Conservation (phyloP, 1,140 invertebrate genomes). For the Diabrotica virgifera region DNA sequence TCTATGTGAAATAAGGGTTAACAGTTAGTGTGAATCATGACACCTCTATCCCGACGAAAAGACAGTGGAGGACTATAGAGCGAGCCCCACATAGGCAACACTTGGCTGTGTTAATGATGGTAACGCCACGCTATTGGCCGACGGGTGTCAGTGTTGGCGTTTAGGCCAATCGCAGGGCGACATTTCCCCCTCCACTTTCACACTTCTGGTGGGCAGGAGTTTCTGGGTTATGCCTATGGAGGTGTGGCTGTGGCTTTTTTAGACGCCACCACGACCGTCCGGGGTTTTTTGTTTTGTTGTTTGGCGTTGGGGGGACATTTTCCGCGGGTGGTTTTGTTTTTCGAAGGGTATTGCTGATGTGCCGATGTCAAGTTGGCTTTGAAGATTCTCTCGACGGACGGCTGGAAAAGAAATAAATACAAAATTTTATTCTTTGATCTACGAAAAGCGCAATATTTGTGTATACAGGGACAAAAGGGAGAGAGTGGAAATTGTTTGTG, state of each 20-base stretch:
- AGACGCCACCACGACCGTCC: constrained; percentile 29
- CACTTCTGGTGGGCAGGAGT: constrained; percentile 46
- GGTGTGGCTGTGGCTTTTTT: constrained; percentile 43
- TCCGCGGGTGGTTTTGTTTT: constrained; percentile 12
- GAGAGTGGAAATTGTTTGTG: too few species aligned
- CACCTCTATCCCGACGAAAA: constrained; percentile 45
- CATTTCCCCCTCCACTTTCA: constrained; percentile 45
- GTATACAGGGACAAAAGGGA: too few species aligned
- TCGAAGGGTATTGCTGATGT: constrained; percentile 12
- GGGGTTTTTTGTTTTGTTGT: constrained; percentile 28
- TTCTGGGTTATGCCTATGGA: constrained; percentile 45
- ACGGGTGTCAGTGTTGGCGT: constrained; percentile 34
- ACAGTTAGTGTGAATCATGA: constrained; percentile 37
- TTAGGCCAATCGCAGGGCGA: constrained; percentile 42
- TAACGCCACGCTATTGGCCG: constrained; percentile 41
- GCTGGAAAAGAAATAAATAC: too few species aligned
- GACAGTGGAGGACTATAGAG: constrained; percentile 45
- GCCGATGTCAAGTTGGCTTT: constrained; percentile 1
- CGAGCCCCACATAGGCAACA: constrained; percentile 38
- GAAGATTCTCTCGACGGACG: background rate
- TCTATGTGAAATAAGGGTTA: constrained; percentile 13
- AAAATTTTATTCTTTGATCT: too few species aligned
- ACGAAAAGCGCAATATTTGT: too few species aligned
- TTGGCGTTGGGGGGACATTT: constrained; percentile 34
- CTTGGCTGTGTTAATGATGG: constrained; percentile 46